Conservation (phyloP, 2,797 vertebrate species). For the Silurus aristotelis region DNA sequence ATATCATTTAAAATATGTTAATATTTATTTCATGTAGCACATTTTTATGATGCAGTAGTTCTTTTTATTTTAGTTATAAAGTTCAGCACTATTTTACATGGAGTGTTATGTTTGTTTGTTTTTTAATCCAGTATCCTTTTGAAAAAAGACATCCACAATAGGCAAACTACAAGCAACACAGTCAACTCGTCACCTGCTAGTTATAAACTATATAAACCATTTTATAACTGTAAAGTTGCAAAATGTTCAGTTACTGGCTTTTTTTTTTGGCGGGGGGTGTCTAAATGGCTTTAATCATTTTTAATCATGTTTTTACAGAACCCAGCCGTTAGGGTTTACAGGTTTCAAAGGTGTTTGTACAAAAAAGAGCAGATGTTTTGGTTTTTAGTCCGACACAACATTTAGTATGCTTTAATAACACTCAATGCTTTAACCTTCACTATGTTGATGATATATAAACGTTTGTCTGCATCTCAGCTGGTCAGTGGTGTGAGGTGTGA, state of each 20-base stretch:
- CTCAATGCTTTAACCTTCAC: not conserved
- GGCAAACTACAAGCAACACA: too few relatives aligned
- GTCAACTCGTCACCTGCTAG: too few relatives aligned
- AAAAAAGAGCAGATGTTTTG: not conserved
- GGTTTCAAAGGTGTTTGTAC: not conserved
- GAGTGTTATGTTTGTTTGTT: too few relatives aligned
- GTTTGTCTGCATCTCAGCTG: not conserved
- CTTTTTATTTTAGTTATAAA: too few relatives aligned
- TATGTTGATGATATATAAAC: not conserved
- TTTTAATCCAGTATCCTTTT: too few relatives aligned
- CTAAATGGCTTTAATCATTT: not conserved
- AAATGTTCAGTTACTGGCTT: not conserved
- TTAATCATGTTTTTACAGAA: not conserved
- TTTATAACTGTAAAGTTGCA: not conserved
- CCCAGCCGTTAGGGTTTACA: not conserved
- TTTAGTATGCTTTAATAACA: not conserved
- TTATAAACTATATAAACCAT: too few relatives aligned
- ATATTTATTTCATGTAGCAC: too few relatives aligned
- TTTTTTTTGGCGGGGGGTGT: not conserved
- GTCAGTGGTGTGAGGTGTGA: not conserved
- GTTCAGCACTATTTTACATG: too few relatives aligned
- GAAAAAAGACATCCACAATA: not conserved
- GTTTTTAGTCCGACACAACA: too few relatives aligned
- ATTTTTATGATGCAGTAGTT: too few relatives aligned
- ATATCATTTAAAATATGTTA: too few relatives aligned